Evolutionary conservation across 2,113 vertebrate species (phyloP), one percentile per base, ranked within the genome.

Genomic region (Upupa epops): DNA sequence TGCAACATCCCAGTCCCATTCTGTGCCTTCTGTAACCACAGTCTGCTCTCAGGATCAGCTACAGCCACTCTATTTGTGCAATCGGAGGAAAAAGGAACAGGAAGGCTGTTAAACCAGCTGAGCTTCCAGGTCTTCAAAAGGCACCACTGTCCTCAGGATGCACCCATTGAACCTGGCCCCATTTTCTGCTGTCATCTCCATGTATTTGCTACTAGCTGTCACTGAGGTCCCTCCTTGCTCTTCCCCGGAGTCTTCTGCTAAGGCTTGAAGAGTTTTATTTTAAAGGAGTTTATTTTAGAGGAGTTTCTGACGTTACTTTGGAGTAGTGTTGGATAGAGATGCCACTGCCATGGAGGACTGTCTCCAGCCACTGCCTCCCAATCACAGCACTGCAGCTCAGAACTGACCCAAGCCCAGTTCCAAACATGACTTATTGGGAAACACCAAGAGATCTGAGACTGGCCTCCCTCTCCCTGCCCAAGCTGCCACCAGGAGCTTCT

Each of bases 171-270:
- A 60, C 36, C 45, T 49, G 17, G 36, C 19, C 19, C 49, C 5
- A 3, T 65, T 82, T 34, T 52, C n/a, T 52, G 26, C 13, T 26
- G n/a, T 42, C 22, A 19, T 48, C 28, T 77, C 81, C 52, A 49
- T 1, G 7, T 34, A 69, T 9, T 42, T 1, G 1, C 92, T 66
- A 59, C 37, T 32, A 77, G 34, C 28, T 1, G 1, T 5, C 37
- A 26, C 32, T 29, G 11, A 25, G 13, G 5, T 12, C 28, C 3
- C 8, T n/a, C 37, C 26, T 72, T 79, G 24, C 46, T 48, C 59
- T 81, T 32, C 10, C 8, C 17, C 51, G 49, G 46, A 55, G 65
- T 16, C 21, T 58, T 42, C 40, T 5, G 2, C 40, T 61, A 45
- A 37, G 32, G 24, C 48, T 66, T 1, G 0, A 4, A 61, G 17